Evolutionary conservation across 2,888 invertebrate species (phyloP), one percentile per base, ranked within the genome.

Genomic region (Campoplex capitator): DNA sequence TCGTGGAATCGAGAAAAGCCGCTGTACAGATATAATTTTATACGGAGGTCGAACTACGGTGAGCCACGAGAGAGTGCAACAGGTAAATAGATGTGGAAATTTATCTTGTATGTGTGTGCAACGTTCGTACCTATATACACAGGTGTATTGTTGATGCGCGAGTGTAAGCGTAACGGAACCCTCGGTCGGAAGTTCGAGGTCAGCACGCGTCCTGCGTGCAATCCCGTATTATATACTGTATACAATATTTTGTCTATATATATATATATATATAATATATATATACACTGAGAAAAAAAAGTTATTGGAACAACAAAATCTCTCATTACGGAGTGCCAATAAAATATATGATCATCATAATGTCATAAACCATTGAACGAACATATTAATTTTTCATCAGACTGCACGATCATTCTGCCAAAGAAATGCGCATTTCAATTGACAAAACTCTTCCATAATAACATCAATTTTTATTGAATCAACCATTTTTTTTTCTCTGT

Each of bases 171-270:
- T 90, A 89, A 89, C 90, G 89, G 89, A 89, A 89, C 84, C 83
- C 83, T 84, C 76, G 85, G 82, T 88, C 87, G 88, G 86, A 89
- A 90, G 89, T 88, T 89, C 86, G 90, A 90, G 88, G 89, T 89
- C 90, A 86, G 65, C 88, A 88, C 83, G 86, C 88, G 86, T 89
- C 89, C 88, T 88, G 89, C 88, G 86, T 86, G 80, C 83, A 75
- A 84, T 77, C 82, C 75, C 51, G 67, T 38, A 23, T 23, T 23
- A 23, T 78, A 68, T 67, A 62, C 75, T 32, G 51, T 35, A 67
- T 45, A 62, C 62, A 62, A 70, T 56, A 56, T 56, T 62, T 62
- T 62, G 13, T 62, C 32, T 56, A 42, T 42, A 42, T 35, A 35
- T 35, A n/a, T 35, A 35, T 23, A n/a, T 65, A 18, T 51, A 38